These are phyloP conservation scores for Herminia tarsipennalis DNA, from an alignment of 2,888 invertebrate species.

Conservation along the genomic window DNA sequence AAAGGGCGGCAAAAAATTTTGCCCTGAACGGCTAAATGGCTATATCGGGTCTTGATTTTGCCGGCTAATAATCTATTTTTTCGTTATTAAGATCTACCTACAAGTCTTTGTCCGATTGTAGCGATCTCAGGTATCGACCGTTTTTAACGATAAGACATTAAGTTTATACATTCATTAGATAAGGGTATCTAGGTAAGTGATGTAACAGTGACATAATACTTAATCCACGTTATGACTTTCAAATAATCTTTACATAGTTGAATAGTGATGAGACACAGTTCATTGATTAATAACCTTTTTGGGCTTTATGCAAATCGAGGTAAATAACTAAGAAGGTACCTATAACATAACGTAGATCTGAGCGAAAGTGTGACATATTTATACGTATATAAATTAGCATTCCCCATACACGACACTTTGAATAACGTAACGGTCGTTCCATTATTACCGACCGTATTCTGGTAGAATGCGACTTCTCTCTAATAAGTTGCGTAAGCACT, in stretches of 20 bases:
- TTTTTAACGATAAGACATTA: not conserved
- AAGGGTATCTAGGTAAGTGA: conserved; percentile 8
- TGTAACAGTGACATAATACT: conserved; percentile 17
- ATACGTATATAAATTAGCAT: conserved; percentile 50
- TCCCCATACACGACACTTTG: conserved; percentile 44
- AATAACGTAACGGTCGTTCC: conserved; percentile 53
- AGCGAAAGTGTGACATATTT: conserved; percentile 50
- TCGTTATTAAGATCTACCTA: no score
- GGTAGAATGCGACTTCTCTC: conserved; percentile 34
- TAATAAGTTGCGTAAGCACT: conserved; percentile 27
- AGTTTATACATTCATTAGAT: not conserved
- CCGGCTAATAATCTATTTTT: no score
- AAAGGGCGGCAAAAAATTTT: no score
- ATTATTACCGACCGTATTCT: conserved; percentile 28
- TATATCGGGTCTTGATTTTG: no score
- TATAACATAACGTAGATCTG: conserved; percentile 1
- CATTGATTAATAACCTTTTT: not conserved
- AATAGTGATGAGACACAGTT: conserved; percentile 21
- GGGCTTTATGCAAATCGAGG: conserved; percentile 1
- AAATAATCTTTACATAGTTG: conserved; percentile 8
- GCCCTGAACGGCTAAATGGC: no score
- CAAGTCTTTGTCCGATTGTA: no score
- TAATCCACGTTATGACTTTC: conserved; percentile 26
- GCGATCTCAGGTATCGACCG: not conserved
- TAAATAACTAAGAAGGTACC: not conserved